Percentiles rank a stretch among this genome's conserved stretches.
phyloP scores from a whole-genome alignment of 2,113 vertebrate genomes.

The Solea senegalensis region DNA sequence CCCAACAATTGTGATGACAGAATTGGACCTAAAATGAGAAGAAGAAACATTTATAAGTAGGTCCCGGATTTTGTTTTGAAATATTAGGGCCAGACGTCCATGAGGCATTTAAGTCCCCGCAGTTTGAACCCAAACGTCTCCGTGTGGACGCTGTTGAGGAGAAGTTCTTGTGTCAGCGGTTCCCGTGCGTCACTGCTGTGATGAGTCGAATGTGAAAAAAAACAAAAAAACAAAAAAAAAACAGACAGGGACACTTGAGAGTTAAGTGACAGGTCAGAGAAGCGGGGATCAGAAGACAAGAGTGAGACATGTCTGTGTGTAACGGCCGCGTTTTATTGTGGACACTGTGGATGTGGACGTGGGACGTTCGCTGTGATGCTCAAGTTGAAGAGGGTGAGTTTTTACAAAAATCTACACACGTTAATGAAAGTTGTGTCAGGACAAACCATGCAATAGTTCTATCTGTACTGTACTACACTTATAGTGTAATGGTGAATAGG shows the following conservation, averaged over 20 bases:
- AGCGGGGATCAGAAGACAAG: neutral
- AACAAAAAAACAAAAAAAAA: conserved; percentile 23
- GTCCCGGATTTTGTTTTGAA: no score
- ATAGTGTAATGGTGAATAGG: no score
- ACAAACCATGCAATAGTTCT: no score
- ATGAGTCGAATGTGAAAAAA: neutral
- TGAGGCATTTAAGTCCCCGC: no score
- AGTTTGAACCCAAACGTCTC: no score
- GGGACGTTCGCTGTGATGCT: neutral
- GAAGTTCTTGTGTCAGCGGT: neutral
- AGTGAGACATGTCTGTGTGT: conserved; percentile 11
- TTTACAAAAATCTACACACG: neutral
- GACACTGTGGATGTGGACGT: conserved; percentile 18
- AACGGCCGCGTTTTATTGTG: neutral
- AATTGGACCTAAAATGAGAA: no score
- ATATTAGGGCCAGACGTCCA: no score
- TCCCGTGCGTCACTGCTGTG: conserved; percentile 16
- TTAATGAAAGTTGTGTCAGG: no score
- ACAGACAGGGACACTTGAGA: neutral
- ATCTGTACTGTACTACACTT: no score
- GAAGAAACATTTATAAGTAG: no score
- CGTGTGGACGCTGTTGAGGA: neutral
- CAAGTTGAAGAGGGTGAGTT: conserved; percentile 60
- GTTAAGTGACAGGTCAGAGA: neutral
- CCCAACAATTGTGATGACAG: no score